Evolutionary conservation across 1,140 invertebrate species (phyloP).

Genomic region (Brachionus rubens): DNA sequence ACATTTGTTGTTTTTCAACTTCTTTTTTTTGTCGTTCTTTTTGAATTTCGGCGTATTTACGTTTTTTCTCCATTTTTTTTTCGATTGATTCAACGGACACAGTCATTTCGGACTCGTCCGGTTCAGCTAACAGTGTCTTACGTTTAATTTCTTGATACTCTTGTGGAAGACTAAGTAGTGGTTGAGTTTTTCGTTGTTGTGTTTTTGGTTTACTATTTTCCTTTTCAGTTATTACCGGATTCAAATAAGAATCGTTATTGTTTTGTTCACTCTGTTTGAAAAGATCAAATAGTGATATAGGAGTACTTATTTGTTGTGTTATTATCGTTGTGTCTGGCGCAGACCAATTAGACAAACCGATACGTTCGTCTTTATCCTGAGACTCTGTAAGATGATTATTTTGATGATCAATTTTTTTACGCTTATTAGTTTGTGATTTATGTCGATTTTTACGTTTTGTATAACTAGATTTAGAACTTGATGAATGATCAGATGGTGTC

Average conservation of each 20-base stretch:
- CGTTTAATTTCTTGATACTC: conserved; percentile 2
- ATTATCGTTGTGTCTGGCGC: background rate
- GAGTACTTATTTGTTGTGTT: background rate
- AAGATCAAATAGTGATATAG: conserved; percentile 38
- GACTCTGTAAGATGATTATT: background rate
- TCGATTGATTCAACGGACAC: conserved; percentile 31
- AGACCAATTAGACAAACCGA: background rate
- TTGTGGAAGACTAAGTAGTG: background rate
- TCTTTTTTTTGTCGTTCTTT: conserved; percentile 43
- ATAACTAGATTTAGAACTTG: background rate
- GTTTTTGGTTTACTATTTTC: conserved; percentile 27
- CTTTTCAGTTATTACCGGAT: conserved; percentile 41
- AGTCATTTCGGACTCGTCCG: conserved; percentile 6
- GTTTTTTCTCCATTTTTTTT: conserved; percentile 41
- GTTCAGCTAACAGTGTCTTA: background rate
- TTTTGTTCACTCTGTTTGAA: conserved; percentile 7
- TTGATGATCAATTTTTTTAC: conserved; percentile 28
- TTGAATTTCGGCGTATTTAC: conserved; percentile 32
- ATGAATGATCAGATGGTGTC: background rate
- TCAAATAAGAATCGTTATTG: background rate
- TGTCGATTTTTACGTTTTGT: conserved; percentile 7
- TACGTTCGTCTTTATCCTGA: background rate
- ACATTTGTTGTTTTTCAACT: conserved; percentile 16
- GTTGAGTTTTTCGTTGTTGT: background rate
- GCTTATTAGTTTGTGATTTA: background rate